These are phyloP conservation scores for Sericinus montela DNA, from an alignment of 2,888 invertebrate species.

Conservation along the genomic window DNA sequence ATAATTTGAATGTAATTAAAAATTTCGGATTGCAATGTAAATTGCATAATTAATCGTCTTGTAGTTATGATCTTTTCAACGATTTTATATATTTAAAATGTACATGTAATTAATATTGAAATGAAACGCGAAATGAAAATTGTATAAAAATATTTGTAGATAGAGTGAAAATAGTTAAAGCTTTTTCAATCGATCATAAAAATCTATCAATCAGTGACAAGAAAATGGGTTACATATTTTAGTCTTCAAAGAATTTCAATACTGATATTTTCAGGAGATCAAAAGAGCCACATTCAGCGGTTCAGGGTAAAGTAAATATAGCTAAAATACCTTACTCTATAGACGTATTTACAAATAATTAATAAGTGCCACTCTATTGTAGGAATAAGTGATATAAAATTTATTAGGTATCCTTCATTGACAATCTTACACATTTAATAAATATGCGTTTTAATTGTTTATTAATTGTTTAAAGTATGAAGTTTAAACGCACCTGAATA, in stretches of 20 bases:
- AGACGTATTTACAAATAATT: constrained; percentile 16
- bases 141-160: not conserved
- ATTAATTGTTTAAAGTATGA: not conserved
- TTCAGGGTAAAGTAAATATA: constrained; percentile 19
- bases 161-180: not conserved
- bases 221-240: constrained; percentile 16
- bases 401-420: too few species aligned
- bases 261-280: constrained; percentile 17
- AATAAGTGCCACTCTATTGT: constrained; percentile 1
- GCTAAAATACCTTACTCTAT: constrained; percentile 14
- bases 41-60: too few species aligned
- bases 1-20: too few species aligned
- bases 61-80: too few species aligned
- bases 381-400: too few species aligned
- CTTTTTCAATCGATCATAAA: constrained; percentile 4
- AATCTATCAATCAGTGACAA: constrained; percentile 16
- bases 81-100: too few species aligned
- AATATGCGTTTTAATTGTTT: too few species aligned
- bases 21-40: too few species aligned
- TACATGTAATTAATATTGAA: not conserved
- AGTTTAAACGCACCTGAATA: constrained; percentile 1
- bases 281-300: constrained; percentile 9
- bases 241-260: constrained; percentile 20
- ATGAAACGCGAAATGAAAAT: not conserved
- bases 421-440: too few species aligned